These are phyloP conservation scores for Lagopus leucura DNA, from an alignment of 2,113 vertebrate species.

Conservation along the genomic window DNA sequence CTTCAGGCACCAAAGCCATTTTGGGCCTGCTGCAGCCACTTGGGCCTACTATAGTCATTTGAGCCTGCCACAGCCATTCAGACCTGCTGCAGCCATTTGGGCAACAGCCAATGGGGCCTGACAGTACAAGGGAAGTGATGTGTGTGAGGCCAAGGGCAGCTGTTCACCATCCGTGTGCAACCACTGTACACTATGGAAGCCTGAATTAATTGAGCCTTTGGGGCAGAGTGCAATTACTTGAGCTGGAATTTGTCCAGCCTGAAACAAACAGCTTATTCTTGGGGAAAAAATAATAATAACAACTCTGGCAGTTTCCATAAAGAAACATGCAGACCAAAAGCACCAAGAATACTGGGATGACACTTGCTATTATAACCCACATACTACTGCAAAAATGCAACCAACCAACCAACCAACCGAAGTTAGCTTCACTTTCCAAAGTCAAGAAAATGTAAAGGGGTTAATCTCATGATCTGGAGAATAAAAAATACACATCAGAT, in stretches of 20 bases:
- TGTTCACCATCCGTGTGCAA: conserved; percentile 1
- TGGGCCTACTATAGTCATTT: not conserved
- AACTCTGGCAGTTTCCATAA: not conserved
- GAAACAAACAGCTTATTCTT: not conserved
- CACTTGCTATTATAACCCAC: not conserved
- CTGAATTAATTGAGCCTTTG: conserved; percentile 51
- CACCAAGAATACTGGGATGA: not conserved
- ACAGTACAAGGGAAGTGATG: not conserved
- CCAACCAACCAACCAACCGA: not conserved
- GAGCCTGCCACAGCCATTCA: not conserved
- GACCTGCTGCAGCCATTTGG: not conserved
- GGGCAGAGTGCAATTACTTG: conserved; percentile 32
- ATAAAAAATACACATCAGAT: not conserved
- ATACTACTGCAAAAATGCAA: not conserved
- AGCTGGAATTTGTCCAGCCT: conserved; percentile 12
- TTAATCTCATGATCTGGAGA: not conserved
- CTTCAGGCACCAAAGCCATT: not conserved
- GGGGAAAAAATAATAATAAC: not conserved
- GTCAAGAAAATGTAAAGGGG: not conserved
- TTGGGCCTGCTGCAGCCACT: too few species aligned
- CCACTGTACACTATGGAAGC: not conserved
- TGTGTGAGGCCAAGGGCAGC: not conserved
- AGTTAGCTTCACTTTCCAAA: not conserved
- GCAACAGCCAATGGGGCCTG: too few species aligned
- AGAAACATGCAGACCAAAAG: not conserved